These are phyloP conservation scores for Chrysogorgia sp. DNA, from an alignment of 92 coral and sea anemone species.

Conservation along the genomic window DNA sequence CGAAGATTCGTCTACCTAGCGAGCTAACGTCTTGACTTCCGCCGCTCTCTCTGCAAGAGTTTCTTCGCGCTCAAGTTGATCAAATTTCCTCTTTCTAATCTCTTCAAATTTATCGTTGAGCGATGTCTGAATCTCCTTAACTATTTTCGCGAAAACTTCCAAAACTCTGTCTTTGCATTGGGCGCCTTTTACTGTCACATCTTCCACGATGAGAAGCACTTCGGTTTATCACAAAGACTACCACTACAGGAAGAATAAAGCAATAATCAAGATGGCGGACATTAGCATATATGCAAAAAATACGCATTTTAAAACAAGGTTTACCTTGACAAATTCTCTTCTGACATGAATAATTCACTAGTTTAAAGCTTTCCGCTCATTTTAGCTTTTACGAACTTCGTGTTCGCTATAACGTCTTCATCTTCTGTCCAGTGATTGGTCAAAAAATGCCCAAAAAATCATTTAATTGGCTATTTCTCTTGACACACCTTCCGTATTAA, in stretches of 20 bases:
- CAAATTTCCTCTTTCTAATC: neutral
- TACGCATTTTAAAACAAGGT: neutral
- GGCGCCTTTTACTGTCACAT: neutral
- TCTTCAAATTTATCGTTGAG: neutral
- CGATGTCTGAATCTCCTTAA: neutral
- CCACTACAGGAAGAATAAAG: neutral
- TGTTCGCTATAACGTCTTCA: neutral
- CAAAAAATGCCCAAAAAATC: neutral
- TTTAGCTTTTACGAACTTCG: neutral
- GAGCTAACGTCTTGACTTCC: neutral
- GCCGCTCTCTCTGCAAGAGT: neutral
- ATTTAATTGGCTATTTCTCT: neutral
- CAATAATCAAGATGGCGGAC: neutral
- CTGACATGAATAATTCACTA: slow-evolving; percentile 11
- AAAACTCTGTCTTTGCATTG: slow-evolving; percentile 5
- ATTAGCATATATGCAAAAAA: neutral
- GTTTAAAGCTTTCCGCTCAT: neutral
- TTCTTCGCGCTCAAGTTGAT: slow-evolving; percentile 7
- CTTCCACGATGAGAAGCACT: slow-evolving; percentile 4
- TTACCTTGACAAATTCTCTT: neutral
- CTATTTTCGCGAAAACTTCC: slow-evolving; percentile 1
- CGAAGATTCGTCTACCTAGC: neutral
- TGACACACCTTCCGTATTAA: neutral
- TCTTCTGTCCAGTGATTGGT: neutral
- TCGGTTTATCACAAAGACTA: neutral